Percentiles rank a stretch among this genome's conserved stretches.
Conservation (phyloP, 2,888 invertebrate species). For the Apomyelois bistriatella region DNA sequence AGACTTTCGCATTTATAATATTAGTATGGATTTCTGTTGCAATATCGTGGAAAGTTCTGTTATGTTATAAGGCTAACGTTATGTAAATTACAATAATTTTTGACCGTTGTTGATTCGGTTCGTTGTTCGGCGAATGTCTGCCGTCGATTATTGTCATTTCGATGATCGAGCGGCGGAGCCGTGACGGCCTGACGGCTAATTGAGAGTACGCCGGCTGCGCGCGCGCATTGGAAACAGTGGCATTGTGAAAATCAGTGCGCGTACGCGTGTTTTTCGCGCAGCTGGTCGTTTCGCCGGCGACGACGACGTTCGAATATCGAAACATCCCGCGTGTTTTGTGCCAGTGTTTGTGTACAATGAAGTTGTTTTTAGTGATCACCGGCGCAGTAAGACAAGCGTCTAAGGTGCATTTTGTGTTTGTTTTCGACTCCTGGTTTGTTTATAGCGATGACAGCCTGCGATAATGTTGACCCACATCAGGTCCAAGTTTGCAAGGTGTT, state of each 20-base stretch:
- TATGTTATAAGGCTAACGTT: slow-evolving; percentile 27
- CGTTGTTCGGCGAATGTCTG: slow-evolving; percentile 39
- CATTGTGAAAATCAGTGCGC: slow-evolving; percentile 62
- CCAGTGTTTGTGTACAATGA: slow-evolving; percentile 32
- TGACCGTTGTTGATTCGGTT: slow-evolving; percentile 34
- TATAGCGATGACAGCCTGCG: slow-evolving; percentile 14
- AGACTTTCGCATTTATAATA: no score
- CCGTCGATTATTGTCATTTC: slow-evolving; percentile 38
- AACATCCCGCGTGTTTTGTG: slow-evolving; percentile 38
- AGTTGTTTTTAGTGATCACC: slow-evolving; percentile 6
- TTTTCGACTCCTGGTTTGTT: slow-evolving; percentile 40
- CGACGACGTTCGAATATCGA: slow-evolving; percentile 63
- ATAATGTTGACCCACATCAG: slow-evolving; percentile 51
- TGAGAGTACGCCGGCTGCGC: slow-evolving; percentile 25
- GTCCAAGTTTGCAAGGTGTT: slow-evolving; percentile 33
- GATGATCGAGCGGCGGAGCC: slow-evolving; percentile 33
- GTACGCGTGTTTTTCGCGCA: slow-evolving; percentile 61
- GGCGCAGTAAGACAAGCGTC: slow-evolving; percentile 26
- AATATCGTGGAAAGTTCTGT: background rate
- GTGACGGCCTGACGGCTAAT: slow-evolving; percentile 26
- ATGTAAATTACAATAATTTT: slow-evolving; percentile 38
- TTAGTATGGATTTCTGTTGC: no score
- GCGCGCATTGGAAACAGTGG: slow-evolving; percentile 57
- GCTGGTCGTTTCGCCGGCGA: slow-evolving; percentile 28
- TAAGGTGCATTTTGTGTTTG: slow-evolving; percentile 69